Conservation (phyloP, 2,888 invertebrate species). For the Eugnorisma glareosa region DNA sequence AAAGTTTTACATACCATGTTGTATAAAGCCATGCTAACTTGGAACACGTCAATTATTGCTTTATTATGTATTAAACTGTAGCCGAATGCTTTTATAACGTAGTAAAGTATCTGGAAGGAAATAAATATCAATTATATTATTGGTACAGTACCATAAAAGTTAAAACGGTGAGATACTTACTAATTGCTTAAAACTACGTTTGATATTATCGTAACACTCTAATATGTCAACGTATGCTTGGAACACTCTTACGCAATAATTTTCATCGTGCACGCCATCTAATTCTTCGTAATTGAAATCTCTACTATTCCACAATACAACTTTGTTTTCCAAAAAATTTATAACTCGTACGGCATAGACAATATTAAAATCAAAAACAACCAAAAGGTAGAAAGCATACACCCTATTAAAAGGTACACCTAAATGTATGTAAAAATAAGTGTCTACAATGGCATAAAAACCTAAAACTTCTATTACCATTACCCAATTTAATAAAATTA, state of each 20-base stretch:
- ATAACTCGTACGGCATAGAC: background rate
- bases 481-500: conserved; percentile 38
- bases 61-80: background rate
- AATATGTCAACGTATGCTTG: conserved; percentile 41
- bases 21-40: background rate
- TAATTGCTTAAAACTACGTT: conserved; percentile 13
- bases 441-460: background rate
- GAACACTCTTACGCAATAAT: conserved; percentile 16
- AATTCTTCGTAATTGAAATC: background rate
- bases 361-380: conserved; percentile 18
- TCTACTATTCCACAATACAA: background rate
- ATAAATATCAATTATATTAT: background rate
- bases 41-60: background rate
- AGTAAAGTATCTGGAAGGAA: conserved; percentile 37
- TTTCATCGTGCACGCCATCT: background rate
- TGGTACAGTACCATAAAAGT: background rate
- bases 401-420: background rate
- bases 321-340: conserved; percentile 22
- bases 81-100: background rate
- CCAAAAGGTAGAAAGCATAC: background rate
- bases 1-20: background rate
- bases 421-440: background rate
- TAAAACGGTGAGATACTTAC: conserved; percentile 24
- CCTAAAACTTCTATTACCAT: background rate
- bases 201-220: conserved; percentile 32